Conservation (phyloP, 2,113 vertebrate genomes). For the Daubentonia madagascariensis region DNA sequence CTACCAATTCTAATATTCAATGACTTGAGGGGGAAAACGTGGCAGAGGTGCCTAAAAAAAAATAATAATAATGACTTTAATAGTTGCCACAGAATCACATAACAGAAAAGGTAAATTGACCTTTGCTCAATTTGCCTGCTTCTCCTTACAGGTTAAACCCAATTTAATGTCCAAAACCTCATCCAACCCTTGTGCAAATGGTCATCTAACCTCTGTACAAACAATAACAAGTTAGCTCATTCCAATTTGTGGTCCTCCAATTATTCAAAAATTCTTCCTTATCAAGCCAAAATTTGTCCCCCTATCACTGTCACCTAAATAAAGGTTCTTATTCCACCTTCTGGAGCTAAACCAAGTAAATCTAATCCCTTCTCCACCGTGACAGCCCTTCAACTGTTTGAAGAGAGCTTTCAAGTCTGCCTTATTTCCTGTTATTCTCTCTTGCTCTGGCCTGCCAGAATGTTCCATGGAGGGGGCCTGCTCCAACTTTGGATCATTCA, state of each 20-base stretch:
- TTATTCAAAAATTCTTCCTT: constrained; percentile 21
- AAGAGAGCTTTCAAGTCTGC: neutral
- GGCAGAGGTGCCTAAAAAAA: neutral
- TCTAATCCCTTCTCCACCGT: neutral
- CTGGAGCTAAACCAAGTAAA: constrained; percentile 27
- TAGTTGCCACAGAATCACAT: neutral
- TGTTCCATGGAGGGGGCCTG: neutral
- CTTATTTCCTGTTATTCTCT: neutral
- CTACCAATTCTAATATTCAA: neutral
- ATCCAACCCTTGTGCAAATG: neutral
- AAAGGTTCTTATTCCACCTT: neutral
- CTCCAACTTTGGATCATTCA: neutral
- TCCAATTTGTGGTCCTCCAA: neutral
- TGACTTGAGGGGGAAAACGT: neutral
- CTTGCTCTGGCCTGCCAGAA: neutral
- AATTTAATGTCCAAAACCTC: constrained; percentile 34
- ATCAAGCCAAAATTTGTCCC: neutral
- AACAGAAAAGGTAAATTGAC: neutral
- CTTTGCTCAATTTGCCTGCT: constrained; percentile 14
- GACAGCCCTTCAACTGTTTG: neutral
- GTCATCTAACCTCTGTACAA: neutral
- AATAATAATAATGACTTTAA: constrained; percentile 5
- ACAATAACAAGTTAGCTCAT: neutral
- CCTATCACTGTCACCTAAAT: neutral
- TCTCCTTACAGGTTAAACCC: constrained; percentile 7